Evolutionary conservation across 2,113 vertebrate species (phyloP), one percentile per base, ranked within the genome.

Genomic region (Mus spicilegus): DNA sequence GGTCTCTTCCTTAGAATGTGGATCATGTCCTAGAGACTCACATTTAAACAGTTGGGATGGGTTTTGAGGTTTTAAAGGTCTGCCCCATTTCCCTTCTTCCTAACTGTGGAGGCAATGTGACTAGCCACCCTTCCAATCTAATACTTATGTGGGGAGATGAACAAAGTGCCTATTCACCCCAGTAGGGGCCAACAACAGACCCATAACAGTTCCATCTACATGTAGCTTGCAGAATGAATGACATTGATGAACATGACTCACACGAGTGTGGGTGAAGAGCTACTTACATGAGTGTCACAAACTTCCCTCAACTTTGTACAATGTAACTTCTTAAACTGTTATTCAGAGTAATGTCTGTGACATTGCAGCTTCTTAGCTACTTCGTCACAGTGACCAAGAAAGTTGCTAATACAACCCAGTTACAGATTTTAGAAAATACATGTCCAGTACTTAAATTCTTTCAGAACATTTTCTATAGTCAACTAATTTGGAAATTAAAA

Each of bases 401-500:
- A 87, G 42, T 51, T 20, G 65, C 58, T 46, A 36, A 67, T 51
- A 22, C 63, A 87, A 51, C 16, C 39, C 9, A 33, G 22, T 61
- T 70, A 63, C 1, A 91, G 46, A 93, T 80, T 87, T 19, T 75
- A 16, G 56, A 88, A 81, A 82, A 69, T 22, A 87, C 58, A 36
- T 85, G 11, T 70, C 42, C 24, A 84, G 42, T 42, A 46, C 51
- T 65, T 42, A 85, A 63, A 75, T 17, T 78, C 42, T 95, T 95
- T 73, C 24, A 72, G 70, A 76, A 90, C n/a, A 39, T 73, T 95
- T 93, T 67, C 54, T 46, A 14, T 67, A 20, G 36, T 89, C 51
- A 51, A 96, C 76, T 76, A n/a, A 88, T 82, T 95, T 78, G 84
- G 69, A 85, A 90, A 94, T 67, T 90, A 56, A 42, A 90, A 63